phyloP scores from a whole-genome alignment of 2,888 invertebrate genomes.

The Microctonus aethiopoides region DNA sequence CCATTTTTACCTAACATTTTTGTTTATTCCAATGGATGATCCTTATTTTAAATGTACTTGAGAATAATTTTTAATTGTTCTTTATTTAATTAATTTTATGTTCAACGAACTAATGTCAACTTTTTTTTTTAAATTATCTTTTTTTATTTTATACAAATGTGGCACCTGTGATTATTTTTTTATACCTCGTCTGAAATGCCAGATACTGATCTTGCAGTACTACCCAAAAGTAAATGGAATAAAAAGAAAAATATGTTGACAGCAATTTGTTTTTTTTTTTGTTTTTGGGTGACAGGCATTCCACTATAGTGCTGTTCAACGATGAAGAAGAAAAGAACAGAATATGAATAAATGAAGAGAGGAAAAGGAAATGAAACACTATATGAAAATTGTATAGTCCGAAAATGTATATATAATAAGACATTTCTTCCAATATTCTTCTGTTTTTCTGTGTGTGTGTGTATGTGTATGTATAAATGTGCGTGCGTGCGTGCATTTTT shows the following conservation, averaged over 20 bases:
- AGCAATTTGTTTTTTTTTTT: background rate
- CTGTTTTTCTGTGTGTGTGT: slow-evolving; percentile 32
- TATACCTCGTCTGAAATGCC: background rate
- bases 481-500: slow-evolving; percentile 34
- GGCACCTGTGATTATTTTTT: slow-evolving; percentile 8
- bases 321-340: slow-evolving; percentile 37
- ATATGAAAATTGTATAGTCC: slow-evolving; percentile 39
- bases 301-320: slow-evolving; percentile 50
- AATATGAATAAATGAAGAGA: slow-evolving; percentile 16
- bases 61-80: background rate
- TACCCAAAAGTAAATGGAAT: background rate
- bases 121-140: too few relatives aligned
- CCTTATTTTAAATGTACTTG: slow-evolving; percentile 8
- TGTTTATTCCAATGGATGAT: slow-evolving; percentile 12
- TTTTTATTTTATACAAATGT: background rate
- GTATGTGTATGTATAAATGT: slow-evolving; percentile 29
- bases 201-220: background rate
- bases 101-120: background rate
- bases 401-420: slow-evolving; percentile 45
- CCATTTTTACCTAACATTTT: slow-evolving; percentile 33
- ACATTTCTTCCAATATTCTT: slow-evolving; percentile 51
- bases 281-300: slow-evolving; percentile 48
- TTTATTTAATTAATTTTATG: too few relatives aligned
- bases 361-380: slow-evolving; percentile 20
- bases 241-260: background rate